Evolutionary conservation across 2,888 invertebrate genomes (phyloP), one percentile per base, ranked within the genome.

Genomic region (Lochmaea capreae): DNA sequence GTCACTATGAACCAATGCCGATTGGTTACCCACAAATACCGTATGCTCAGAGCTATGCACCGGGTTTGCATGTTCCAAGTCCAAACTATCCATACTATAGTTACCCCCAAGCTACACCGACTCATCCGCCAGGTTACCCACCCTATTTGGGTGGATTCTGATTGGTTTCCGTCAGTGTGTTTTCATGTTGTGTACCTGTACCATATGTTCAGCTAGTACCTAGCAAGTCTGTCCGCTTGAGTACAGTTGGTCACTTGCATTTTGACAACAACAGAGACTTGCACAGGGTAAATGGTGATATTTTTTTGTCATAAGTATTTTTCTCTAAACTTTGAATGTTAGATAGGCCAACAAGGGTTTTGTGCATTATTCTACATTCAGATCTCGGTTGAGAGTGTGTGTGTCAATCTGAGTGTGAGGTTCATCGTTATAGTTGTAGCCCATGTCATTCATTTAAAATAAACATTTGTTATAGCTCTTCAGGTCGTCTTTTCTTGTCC

Each of bases 41-140:
- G 63, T 86, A 87, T 77, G 84, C 85, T 81, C 86, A 85, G 83
- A 83, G 84, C 79, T 85, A 86, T 77, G 85, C 90, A 59, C 90
- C 91, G 61, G 89, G 90, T 74, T 87, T 92, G 79, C 92, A 92
- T 84, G 90, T 93, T 85, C 92, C 93, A 65, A 91, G 91, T 84
- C 91, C 93, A 52, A 92, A 92, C 84, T 93, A 93, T 86, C 91
- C 92, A 18, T 91, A 91, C 81, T 89, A 89, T 79, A 85, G 86
- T 82, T 87, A 87, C 81, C 85, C 86, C 61, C 86, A 86, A 76
- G 85, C 87, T 68, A 83, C 86, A 78, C 85, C 87, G 75, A 83
- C 86, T 78, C 87, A 87, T 81, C 87, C 87, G 80, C 87, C 87
- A 71, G 87, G 87, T 78, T 87, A 87, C 78, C 87, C 87, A 75